Evolutionary conservation across 2,797 vertebrate genomes (phyloP).

Genomic region (Sebastes umbrosus): DNA sequence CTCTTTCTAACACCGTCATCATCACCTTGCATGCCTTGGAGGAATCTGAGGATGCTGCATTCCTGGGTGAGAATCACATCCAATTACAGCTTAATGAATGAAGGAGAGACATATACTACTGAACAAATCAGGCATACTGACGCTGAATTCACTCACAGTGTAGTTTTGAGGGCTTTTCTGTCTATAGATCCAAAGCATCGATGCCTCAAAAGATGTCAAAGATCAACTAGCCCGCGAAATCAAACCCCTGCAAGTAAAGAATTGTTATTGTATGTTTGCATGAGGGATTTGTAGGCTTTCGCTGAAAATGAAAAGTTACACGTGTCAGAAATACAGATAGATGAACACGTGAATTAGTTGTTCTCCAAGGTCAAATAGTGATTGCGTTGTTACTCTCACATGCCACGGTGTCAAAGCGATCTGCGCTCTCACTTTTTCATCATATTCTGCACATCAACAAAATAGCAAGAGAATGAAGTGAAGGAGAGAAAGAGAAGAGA

Average conservation of each 20-base stretch:
- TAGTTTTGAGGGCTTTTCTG: background rate
- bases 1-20: slow-evolving; percentile 69
- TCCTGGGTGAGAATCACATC: slow-evolving; percentile 64
- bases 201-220: slow-evolving; percentile 3
- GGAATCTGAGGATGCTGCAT: slow-evolving; percentile 59
- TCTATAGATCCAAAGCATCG: background rate
- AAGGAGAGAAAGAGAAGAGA: slow-evolving; percentile 53
- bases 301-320: slow-evolving; percentile 87
- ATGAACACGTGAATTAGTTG: slow-evolving; percentile 97
- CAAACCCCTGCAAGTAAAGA: slow-evolving; percentile 25
- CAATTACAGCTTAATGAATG: slow-evolving; percentile 79
- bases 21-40: slow-evolving; percentile 71
- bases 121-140: slow-evolving; percentile 41
- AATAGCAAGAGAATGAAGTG: slow-evolving; percentile 74
- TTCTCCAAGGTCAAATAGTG: slow-evolving; percentile 97
- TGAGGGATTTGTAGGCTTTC: slow-evolving; percentile 91
- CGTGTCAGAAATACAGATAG: slow-evolving; percentile 94
- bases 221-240: slow-evolving; percentile 19
- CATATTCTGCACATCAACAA: slow-evolving; percentile 95
- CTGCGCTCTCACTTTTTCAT: slow-evolving; percentile 95
- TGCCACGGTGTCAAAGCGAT: slow-evolving; percentile 90
- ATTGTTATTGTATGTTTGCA: slow-evolving; percentile 67
- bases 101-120: slow-evolving; percentile 46
- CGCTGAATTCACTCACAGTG: background rate
- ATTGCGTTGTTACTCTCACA: slow-evolving; percentile 98